phyloP scores from a whole-genome alignment of 35 echinoderm and acorn worm genomes.

The Ophioderma brevispina region DNA sequence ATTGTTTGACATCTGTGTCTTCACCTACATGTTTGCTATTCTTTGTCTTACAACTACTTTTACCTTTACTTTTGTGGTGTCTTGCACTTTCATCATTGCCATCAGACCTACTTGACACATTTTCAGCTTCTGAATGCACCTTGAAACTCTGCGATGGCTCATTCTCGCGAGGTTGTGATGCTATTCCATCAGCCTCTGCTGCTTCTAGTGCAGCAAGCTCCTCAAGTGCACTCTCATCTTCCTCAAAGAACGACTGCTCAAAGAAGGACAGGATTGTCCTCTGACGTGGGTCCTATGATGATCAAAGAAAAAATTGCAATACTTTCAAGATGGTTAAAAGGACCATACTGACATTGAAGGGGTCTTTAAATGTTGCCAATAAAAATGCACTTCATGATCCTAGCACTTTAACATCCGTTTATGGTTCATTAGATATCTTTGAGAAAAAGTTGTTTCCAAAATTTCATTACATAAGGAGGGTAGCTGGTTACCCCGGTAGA shows the following conservation, averaged over 20 bases:
- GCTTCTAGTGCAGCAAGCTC: constrained; percentile 40
- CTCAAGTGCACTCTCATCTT: constrained; percentile 15
- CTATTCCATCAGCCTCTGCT: constrained; percentile 22
- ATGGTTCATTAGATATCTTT: too few relatives aligned
- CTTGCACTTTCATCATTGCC: background rate
- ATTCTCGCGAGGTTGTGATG: background rate
- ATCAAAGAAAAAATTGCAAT: too few relatives aligned
- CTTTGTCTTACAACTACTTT: background rate
- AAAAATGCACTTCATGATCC: too few relatives aligned
- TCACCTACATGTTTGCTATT: background rate
- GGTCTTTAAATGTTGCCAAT: too few relatives aligned
- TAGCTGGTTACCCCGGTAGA: too few relatives aligned
- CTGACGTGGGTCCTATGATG: constrained; percentile 56
- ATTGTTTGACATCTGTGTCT: background rate
- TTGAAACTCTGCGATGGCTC: background rate
- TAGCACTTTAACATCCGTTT: too few relatives aligned
- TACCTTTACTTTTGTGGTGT: background rate
- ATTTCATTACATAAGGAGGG: too few relatives aligned
- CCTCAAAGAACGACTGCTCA: constrained; percentile 66
- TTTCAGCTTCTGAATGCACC: background rate
- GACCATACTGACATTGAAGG: too few relatives aligned
- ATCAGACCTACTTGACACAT: background rate
- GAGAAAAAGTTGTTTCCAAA: too few relatives aligned
- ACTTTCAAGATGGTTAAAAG: too few relatives aligned
- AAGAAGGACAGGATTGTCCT: constrained; percentile 57